Evolutionary conservation across 2,113 vertebrate genomes (phyloP).

Genomic region (Tursiops truncatus): DNA sequence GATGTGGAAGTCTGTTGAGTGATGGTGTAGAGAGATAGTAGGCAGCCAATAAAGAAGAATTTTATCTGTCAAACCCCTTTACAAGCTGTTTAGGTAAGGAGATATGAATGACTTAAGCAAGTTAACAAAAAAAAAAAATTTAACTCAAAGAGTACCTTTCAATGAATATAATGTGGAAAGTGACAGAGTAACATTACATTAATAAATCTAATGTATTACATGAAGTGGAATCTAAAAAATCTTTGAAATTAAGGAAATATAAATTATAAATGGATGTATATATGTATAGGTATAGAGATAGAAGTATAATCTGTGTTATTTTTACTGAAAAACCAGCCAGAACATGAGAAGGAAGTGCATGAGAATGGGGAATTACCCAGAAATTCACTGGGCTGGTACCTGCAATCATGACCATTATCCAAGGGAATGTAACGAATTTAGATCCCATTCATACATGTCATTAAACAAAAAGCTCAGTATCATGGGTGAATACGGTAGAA

Average conservation of each 20-base stretch:
- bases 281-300: neutral
- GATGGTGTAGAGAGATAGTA: neutral
- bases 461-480: neutral
- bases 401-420: neutral
- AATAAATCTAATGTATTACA: neutral
- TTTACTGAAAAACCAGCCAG: neutral
- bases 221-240: neutral
- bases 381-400: neutral
- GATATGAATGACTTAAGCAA: neutral
- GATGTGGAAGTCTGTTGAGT: neutral
- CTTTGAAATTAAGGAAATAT: neutral
- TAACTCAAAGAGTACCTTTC: neutral
- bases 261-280: neutral
- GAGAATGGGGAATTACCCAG: neutral
- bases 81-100: neutral
- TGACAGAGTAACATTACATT: neutral
- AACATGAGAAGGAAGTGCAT: neutral
- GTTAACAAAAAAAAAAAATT: neutral
- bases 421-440: neutral
- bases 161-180: neutral
- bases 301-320: neutral
- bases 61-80: neutral
- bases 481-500: neutral
- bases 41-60: neutral
- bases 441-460: neutral